Evolutionary conservation across 2,888 invertebrate genomes (phyloP).

Genomic region (Plebejus melissa): DNA sequence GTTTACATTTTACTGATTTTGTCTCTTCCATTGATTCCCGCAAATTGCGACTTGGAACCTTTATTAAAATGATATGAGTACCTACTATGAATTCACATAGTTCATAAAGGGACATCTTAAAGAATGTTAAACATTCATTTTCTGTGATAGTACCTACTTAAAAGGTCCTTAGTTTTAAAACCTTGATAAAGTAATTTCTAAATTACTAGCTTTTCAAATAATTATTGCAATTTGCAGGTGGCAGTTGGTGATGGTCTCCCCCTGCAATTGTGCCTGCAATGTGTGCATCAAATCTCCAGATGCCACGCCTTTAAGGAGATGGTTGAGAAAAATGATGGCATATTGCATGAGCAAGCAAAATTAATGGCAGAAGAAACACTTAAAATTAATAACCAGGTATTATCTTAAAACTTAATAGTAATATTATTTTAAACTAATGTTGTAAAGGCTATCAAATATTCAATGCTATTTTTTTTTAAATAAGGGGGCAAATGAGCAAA

Average conservation of each 20-base stretch:
- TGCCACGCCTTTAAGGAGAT: constrained; percentile 81
- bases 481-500: too few species aligned
- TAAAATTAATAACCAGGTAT: constrained; percentile 52
- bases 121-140: neutral
- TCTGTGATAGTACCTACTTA: neutral
- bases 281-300: constrained; percentile 82
- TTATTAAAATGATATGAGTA: neutral
- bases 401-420: constrained; percentile 2
- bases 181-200: too few species aligned
- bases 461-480: neutral
- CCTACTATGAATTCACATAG: neutral
- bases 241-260: constrained; percentile 80
- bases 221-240: constrained; percentile 52
- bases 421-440: neutral
- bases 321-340: constrained; percentile 78
- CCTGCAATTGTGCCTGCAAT: constrained; percentile 80
- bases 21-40: neutral
- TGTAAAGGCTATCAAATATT: neutral
- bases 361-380: constrained; percentile 50
- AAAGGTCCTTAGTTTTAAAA: too few species aligned
- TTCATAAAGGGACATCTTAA: neutral
- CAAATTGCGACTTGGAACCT: neutral
- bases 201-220: neutral
- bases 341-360: constrained; percentile 70
- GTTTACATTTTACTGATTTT: neutral